Conservation (phyloP, 2,113 vertebrate genomes). For the Porphyrio hochstetteri region DNA sequence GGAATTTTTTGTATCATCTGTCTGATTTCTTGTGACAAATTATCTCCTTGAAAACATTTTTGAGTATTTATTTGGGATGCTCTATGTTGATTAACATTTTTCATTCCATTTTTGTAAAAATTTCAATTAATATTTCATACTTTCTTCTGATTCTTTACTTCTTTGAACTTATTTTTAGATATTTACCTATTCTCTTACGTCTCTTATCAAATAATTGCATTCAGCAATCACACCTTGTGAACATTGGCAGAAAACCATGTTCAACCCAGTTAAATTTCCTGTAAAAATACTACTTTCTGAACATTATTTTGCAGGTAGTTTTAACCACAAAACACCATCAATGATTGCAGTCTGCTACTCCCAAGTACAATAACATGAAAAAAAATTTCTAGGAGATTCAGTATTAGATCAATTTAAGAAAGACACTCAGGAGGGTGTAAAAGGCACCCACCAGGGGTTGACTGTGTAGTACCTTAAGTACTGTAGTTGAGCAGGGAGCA, state of each 20-base stretch:
- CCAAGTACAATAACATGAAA: slow-evolving; percentile 63
- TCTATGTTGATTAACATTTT: slow-evolving; percentile 50
- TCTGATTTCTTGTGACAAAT: slow-evolving; percentile 58
- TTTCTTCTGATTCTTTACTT: slow-evolving; percentile 43
- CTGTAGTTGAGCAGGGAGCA: slow-evolving; percentile 75
- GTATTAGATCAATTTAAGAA: slow-evolving; percentile 70
- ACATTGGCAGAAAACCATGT: not conserved
- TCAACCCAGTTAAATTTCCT: slow-evolving; percentile 54
- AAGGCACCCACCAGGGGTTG: slow-evolving; percentile 57
- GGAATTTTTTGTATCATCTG: slow-evolving; percentile 38
- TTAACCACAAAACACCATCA: slow-evolving; percentile 67
- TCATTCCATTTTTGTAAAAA: slow-evolving; percentile 55
- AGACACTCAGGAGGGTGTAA: slow-evolving; percentile 65
- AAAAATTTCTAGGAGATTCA: slow-evolving; percentile 59
- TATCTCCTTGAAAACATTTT: slow-evolving; percentile 51
- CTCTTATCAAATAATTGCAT: slow-evolving; percentile 64
- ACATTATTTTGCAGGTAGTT: slow-evolving; percentile 35
- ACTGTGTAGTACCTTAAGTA: slow-evolving; percentile 62
- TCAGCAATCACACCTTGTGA: slow-evolving; percentile 55
- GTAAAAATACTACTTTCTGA: slow-evolving; percentile 52
- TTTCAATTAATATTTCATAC: slow-evolving; percentile 69
- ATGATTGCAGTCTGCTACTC: slow-evolving; percentile 57
- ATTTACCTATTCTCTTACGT: slow-evolving; percentile 52
- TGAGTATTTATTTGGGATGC: slow-evolving; percentile 34
- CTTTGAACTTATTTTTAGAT: slow-evolving; percentile 73